phyloP scores from a whole-genome alignment of 2,113 vertebrate species.

The Thinocorus orbignyianus region DNA sequence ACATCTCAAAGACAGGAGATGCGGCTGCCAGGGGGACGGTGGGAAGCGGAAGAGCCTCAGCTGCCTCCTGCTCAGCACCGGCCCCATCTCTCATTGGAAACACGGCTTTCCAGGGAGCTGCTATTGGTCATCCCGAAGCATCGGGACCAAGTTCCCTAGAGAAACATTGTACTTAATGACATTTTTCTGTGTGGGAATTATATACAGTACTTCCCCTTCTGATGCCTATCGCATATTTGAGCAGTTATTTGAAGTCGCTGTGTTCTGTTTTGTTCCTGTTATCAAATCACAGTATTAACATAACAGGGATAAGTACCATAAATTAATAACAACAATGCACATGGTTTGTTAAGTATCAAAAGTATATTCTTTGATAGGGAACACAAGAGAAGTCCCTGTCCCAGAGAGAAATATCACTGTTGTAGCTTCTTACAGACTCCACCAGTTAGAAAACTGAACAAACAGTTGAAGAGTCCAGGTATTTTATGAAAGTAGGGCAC shows the following conservation, averaged over 20 bases:
- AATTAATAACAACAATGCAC: constrained; percentile 15
- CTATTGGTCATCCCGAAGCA: not conserved
- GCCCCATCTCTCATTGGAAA: not conserved
- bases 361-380: not conserved
- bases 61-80: not conserved
- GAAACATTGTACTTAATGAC: constrained; percentile 24
- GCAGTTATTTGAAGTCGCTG: not conserved
- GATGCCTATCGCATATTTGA: constrained; percentile 55
- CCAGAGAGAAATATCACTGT: not conserved
- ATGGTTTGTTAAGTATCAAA: not conserved
- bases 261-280: constrained; percentile 30
- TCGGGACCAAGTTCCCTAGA: not conserved
- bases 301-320: constrained; percentile 23
- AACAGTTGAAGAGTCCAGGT: not conserved
- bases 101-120: not conserved
- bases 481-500: not conserved
- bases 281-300: constrained; percentile 19
- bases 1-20: constrained; percentile 18
- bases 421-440: not conserved
- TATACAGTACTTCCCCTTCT: constrained; percentile 45
- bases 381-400: not conserved
- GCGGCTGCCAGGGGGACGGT: not conserved
- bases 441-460: not conserved
- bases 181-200: constrained; percentile 64
- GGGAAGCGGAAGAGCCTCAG: not conserved